Percentiles rank a stretch among this genome's conserved stretches.
These are phyloP conservation scores for Microctonus brassicae DNA, from an alignment of 2,888 invertebrate species.

Conservation along the genomic window DNA sequence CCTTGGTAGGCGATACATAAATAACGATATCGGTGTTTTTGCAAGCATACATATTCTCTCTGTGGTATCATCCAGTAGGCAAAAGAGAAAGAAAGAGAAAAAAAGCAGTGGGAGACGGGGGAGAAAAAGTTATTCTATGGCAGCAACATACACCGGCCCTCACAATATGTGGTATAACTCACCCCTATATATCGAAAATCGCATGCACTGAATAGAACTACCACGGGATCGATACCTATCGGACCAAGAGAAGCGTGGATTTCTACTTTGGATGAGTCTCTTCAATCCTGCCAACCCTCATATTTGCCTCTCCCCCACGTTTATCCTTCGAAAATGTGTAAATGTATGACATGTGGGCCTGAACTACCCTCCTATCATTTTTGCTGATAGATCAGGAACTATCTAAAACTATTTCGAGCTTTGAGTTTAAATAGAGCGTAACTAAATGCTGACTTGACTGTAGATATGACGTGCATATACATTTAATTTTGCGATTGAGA, in stretches of 20 bases:
- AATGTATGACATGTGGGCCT: neutral
- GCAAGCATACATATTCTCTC: slow-evolving; percentile 54
- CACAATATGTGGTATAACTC: slow-evolving; percentile 50
- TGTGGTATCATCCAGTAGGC: slow-evolving; percentile 46
- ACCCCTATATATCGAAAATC: slow-evolving; percentile 58
- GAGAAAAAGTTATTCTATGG: slow-evolving; percentile 41
- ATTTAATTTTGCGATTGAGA: neutral
- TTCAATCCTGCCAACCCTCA: slow-evolving; percentile 1
- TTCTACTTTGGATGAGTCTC: slow-evolving; percentile 10
- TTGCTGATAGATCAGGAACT: neutral
- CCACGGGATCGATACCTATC: slow-evolving; percentile 61
- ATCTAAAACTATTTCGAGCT: neutral
- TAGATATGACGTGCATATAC: neutral
- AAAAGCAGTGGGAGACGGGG: no score
- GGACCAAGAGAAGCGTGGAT: slow-evolving; percentile 52
- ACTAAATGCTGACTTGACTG: neutral
- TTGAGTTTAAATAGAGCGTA: neutral
- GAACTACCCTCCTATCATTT: neutral
- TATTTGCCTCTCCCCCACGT: neutral
- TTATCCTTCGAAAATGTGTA: neutral
- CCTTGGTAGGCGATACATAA: slow-evolving; percentile 62
- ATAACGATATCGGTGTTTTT: slow-evolving; percentile 67
- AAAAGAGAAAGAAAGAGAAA: neutral
- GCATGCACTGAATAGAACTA: slow-evolving; percentile 60
- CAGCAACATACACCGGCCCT: slow-evolving; percentile 48